Evolutionary conservation across 1,140 invertebrate genomes (phyloP), one percentile per base, ranked within the genome.

Genomic region (Euwallacea similis): DNA sequence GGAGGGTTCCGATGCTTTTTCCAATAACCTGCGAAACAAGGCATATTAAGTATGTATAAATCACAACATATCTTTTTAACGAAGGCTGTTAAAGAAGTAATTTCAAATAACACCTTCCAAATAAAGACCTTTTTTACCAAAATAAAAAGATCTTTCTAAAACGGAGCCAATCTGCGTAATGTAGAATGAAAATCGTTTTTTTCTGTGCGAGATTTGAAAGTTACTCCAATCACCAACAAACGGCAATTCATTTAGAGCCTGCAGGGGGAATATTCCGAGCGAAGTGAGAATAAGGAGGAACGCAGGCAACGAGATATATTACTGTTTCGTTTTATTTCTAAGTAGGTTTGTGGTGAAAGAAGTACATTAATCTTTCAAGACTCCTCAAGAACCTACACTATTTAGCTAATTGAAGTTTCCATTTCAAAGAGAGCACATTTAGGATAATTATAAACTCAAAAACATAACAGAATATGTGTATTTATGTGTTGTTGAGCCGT

Each of bases 181-280:
- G 61, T 63, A 33, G 7, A 42, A 21, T 15, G 44, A 16, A 63
- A 63, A 47, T 63, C 42, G 7, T 13, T 7, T 21, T 63, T 43
- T 43, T 21, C 13, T 11, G 11, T 8, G 42, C 44, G 44, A 50
- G 43, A 47, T 63, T 63, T 63, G 43, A 63, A 47, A 63, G 61
- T 50, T 63, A 63, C 61, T 63, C 44, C 61, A 63, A 63, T 63
- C 61, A 63, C 42, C 46, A 50, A n/a, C 61, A 63, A 63, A 47
- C 44, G 46, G 61, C 61, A 63, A 63, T 63, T 63, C 47, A 63
- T 63, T 63, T 63, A 63, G 42, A 8, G 33, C 8, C 59, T 9
- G 42, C 42, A 10, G 10, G 59, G 42, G 42, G 42, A 43, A 61
- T 42, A 42, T 42, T 43, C 42, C 15, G 15, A 16, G 33, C 21